phyloP scores from a whole-genome alignment of 2,888 invertebrate species.

The Apamea epomidion region DNA sequence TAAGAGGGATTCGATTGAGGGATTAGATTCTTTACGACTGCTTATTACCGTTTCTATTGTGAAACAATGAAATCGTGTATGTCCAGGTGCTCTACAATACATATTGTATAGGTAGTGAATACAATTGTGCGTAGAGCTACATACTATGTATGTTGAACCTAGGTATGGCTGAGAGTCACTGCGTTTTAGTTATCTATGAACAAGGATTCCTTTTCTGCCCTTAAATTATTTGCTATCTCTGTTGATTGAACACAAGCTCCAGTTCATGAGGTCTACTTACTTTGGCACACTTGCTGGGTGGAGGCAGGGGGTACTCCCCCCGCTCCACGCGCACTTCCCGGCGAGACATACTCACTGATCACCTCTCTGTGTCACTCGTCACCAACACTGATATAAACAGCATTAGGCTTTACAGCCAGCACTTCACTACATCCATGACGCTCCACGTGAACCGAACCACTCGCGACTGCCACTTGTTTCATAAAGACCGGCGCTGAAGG shows the following conservation, averaged over 20 bases:
- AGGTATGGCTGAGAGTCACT: background rate
- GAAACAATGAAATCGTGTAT: background rate
- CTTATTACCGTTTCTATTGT: background rate
- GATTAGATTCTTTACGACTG: background rate
- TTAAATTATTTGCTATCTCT: background rate
- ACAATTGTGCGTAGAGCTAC: background rate
- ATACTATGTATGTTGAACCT: background rate
- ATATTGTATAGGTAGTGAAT: background rate
- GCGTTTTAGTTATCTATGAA: background rate
- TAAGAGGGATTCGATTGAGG: background rate
- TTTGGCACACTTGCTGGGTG: slow-evolving; percentile 88
- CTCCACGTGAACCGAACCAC: background rate
- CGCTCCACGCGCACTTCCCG: slow-evolving; percentile 77
- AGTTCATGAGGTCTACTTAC: slow-evolving; percentile 66
- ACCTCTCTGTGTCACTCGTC: slow-evolving; percentile 3
- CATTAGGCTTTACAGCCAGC: background rate
- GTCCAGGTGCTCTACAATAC: background rate
- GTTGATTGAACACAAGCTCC: background rate
- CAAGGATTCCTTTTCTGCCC: background rate
- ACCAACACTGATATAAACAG: slow-evolving; percentile 11
- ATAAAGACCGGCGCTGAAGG: background rate
- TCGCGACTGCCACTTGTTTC: slow-evolving; percentile 14
- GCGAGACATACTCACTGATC: slow-evolving; percentile 77
- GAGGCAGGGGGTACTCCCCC: slow-evolving; percentile 79
- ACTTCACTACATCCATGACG: slow-evolving; percentile 14